Conservation (phyloP, 2,113 vertebrate genomes). For the Microcebus griseorufus region DNA sequence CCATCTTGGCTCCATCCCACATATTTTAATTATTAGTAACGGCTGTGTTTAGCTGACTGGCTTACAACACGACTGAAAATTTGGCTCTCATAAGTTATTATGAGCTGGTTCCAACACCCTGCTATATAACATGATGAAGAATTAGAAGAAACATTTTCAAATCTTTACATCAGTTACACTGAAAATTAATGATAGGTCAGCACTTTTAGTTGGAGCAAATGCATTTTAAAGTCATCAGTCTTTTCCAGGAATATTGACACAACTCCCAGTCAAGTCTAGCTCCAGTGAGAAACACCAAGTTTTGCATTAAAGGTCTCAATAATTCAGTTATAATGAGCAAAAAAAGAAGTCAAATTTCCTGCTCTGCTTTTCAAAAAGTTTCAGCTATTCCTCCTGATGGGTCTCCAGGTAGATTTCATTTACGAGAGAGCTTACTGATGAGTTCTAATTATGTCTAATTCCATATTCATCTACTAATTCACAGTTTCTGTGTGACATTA, state of each 20-base stretch:
- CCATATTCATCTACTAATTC: background rate
- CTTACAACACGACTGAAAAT: background rate
- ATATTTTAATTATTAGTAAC: background rate
- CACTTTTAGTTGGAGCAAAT: background rate
- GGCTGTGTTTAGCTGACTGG: background rate
- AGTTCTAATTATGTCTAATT: conserved; percentile 5
- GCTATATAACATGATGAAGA: background rate
- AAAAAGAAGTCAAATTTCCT: conserved; percentile 15
- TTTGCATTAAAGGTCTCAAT: background rate
- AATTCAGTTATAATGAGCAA: conserved; percentile 1
- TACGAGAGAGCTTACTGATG: background rate
- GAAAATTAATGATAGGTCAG: background rate
- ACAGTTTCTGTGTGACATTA: background rate
- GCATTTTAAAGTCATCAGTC: background rate
- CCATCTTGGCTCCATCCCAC: no score
- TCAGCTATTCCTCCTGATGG: background rate
- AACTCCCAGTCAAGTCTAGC: background rate
- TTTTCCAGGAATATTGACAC: background rate
- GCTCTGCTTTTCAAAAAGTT: background rate
- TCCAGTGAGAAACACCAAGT: background rate
- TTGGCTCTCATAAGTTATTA: background rate
- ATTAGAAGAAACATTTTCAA: conserved; percentile 24
- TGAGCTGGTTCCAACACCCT: background rate
- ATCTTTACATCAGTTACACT: background rate
- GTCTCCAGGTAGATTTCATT: background rate